These are phyloP conservation scores for Caenorhabditis remanei DNA, from an alignment of 1,140 invertebrate genomes.

Conservation along the genomic window DNA sequence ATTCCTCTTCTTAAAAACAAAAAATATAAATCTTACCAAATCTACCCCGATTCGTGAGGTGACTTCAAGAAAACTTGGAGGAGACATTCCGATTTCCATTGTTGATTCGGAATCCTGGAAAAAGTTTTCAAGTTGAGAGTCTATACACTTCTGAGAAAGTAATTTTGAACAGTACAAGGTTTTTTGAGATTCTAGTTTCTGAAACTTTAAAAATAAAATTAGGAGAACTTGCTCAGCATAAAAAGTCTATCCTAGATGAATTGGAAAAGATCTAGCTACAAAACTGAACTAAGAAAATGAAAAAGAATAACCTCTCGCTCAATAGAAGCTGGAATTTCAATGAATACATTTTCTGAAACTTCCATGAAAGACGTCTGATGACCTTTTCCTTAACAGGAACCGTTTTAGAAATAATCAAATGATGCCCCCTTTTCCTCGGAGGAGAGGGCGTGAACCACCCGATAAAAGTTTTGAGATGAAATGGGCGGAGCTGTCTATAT, in stretches of 20 bases:
- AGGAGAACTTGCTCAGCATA: no score
- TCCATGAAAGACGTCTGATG: slow-evolving; percentile 13
- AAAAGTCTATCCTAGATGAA: no score
- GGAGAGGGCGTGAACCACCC: slow-evolving; percentile 15
- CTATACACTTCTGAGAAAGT: not conserved
- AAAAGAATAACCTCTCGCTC: no score
- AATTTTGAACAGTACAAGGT: no score
- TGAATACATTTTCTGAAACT: not conserved
- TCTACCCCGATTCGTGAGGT: not conserved
- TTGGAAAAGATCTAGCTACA: not conserved
- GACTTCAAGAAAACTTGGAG: not conserved
- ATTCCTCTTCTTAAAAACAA: not conserved
- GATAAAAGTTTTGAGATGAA: slow-evolving; percentile 25
- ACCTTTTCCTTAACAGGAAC: not conserved
- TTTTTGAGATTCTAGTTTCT: no score
- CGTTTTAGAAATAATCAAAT: not conserved
- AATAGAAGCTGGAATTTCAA: not conserved
- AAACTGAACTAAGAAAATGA: not conserved
- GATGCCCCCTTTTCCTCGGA: not conserved
- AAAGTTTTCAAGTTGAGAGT: not conserved
- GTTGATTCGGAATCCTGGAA: slow-evolving; percentile 2
- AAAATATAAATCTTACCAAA: not conserved
- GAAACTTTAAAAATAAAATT: no score
- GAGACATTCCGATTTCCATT: slow-evolving; percentile 48
- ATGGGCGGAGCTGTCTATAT: not conserved